Conservation (phyloP, 2,888 invertebrate genomes). For the Tiliacea aurago region DNA sequence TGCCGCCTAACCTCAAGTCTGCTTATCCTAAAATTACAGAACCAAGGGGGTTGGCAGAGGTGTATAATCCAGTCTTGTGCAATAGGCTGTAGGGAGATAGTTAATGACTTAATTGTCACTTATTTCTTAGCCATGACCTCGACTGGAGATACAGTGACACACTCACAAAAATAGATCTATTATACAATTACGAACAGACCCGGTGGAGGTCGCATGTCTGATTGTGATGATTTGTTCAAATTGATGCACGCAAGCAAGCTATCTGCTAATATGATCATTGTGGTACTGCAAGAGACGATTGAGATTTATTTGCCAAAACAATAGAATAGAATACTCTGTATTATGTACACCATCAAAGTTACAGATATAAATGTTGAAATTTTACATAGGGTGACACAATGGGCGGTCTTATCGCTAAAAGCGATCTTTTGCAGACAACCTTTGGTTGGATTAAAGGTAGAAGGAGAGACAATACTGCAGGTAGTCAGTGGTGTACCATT, state of each 20-base stretch:
- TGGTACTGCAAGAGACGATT: constrained; percentile 1
- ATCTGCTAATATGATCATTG: not conserved
- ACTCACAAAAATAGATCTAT: constrained; percentile 40
- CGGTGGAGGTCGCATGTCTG: constrained; percentile 23
- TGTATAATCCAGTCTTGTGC: not conserved
- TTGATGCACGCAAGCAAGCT: constrained; percentile 31
- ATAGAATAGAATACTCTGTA: too few relatives aligned
- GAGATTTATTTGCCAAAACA: constrained; percentile 35
- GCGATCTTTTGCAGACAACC: too few relatives aligned
- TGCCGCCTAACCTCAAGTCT: not conserved
- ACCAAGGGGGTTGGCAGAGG: not conserved
- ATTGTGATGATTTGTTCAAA: constrained; percentile 13
- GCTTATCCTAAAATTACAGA: not conserved
- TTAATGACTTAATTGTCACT: too few relatives aligned
- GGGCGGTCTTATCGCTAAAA: too few relatives aligned
- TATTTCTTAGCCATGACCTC: not conserved
- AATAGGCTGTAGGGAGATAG: not conserved
- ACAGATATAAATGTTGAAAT: too few relatives aligned
- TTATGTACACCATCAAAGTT: too few relatives aligned
- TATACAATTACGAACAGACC: constrained; percentile 39
- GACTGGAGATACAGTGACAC: constrained; percentile 30
- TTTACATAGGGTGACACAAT: too few relatives aligned
- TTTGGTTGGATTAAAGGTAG: too few relatives aligned
- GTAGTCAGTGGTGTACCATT: too few relatives aligned
- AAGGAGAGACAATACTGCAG: too few relatives aligned